Percentiles rank a stretch among this genome's conserved stretches.
phyloP scores from a whole-genome alignment of 2,888 invertebrate species.

The Xanthorhoe designata region DNA sequence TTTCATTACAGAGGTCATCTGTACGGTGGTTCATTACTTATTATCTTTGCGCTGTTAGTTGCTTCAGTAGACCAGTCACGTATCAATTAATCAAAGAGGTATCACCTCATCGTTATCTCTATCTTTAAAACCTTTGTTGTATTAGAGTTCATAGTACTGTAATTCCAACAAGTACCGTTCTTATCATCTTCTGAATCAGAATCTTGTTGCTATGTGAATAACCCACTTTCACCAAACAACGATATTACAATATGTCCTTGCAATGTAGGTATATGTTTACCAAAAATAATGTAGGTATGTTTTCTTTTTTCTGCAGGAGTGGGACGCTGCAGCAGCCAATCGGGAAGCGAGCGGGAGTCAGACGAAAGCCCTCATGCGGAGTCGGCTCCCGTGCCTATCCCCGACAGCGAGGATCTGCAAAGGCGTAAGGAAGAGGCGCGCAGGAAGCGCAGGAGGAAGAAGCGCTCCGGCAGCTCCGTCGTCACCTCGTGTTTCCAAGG shows the following conservation, averaged over 20 bases:
- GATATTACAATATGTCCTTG: background rate
- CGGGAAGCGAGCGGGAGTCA: constrained; percentile 83
- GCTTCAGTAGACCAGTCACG: constrained; percentile 1
- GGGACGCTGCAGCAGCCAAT: constrained; percentile 84
- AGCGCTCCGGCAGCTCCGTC: constrained; percentile 94
- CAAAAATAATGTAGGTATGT: constrained; percentile 18
- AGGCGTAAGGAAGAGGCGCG: constrained; percentile 95
- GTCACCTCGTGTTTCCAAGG: constrained; percentile 97
- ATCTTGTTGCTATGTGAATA: background rate
- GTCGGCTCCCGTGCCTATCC: constrained; percentile 85
- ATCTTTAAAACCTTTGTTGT: constrained; percentile 1
- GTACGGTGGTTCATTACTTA: constrained; percentile 2
- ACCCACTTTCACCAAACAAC: background rate
- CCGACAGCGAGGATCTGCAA: constrained; percentile 88
- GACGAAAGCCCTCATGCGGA: constrained; percentile 76
- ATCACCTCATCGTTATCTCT: background rate
- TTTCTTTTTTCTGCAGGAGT: constrained; percentile 68
- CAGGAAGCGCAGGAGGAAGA: constrained; percentile 95
- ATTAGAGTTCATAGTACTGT: background rate
- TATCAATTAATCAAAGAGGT: background rate
- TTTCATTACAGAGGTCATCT: constrained; percentile 5
- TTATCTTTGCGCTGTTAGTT: background rate
- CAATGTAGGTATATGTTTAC: background rate
- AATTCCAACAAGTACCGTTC: background rate
- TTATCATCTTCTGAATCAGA: background rate